These are phyloP conservation scores for Nezara viridula DNA, from an alignment of 2,888 invertebrate genomes.

Conservation along the genomic window DNA sequence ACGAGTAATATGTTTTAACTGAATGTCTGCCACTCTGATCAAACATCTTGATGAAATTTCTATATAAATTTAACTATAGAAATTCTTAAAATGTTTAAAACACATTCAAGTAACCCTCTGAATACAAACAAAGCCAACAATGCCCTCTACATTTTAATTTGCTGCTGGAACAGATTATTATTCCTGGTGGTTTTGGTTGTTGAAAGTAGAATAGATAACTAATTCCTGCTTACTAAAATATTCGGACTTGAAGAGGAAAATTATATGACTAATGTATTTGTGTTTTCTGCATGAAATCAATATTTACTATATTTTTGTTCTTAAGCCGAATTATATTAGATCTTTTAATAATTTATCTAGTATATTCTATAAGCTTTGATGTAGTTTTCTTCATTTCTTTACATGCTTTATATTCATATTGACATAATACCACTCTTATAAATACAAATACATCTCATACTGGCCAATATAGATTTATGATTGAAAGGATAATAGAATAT, in stretches of 20 bases:
- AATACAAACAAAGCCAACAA: neutral
- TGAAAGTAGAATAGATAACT: neutral
- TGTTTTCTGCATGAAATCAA: too few species aligned
- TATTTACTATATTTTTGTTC: too few species aligned
- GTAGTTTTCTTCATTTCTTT: neutral
- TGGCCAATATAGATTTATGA: too few species aligned
- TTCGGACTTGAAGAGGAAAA: too few species aligned
- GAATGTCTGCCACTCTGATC: neutral
- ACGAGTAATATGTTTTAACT: too few species aligned
- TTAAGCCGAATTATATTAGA: too few species aligned
- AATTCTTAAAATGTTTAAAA: slow-evolving; percentile 8
- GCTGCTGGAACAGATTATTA: neutral
- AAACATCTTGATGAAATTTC: neutral
- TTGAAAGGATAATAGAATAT: too few species aligned
- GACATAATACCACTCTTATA: too few species aligned
- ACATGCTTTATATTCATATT: too few species aligned
- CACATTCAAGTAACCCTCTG: neutral
- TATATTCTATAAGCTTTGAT: neutral
- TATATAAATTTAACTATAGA: neutral
- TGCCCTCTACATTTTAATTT: neutral
- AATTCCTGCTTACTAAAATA: neutral
- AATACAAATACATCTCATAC: too few species aligned
- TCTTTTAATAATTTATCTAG: neutral
- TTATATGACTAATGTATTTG: too few species aligned
- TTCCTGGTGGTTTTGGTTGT: neutral